phyloP scores from a whole-genome alignment of 2,888 invertebrate species.

The Carpatolechia fugitivella region DNA sequence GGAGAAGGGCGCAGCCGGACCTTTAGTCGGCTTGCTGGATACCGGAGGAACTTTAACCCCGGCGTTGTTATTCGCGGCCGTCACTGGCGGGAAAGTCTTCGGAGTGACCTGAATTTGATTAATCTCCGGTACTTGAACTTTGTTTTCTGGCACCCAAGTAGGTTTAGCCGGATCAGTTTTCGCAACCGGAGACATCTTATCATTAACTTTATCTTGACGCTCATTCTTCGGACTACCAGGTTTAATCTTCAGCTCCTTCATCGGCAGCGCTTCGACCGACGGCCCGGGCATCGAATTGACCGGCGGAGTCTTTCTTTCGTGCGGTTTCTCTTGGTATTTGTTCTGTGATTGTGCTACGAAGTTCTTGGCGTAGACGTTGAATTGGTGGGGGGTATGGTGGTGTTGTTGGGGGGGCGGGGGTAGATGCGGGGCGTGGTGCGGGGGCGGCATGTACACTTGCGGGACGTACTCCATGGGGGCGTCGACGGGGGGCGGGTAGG shows the following conservation, averaged over 20 bases:
- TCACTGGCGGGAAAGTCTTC: slow-evolving; percentile 53
- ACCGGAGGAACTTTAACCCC: slow-evolving; percentile 50
- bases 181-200: slow-evolving; percentile 45
- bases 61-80: slow-evolving; percentile 27
- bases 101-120: slow-evolving; percentile 33
- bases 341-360: slow-evolving; percentile 65
- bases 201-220: slow-evolving; percentile 41
- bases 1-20: slow-evolving; percentile 70
- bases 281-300: slow-evolving; percentile 37
- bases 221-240: slow-evolving; percentile 62
- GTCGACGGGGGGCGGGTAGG: slow-evolving; percentile 63
- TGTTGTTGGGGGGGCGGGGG: slow-evolving; percentile 53
- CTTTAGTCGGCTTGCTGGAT: slow-evolving; percentile 54
- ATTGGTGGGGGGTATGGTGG: slow-evolving; percentile 59
- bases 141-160: slow-evolving; percentile 53
- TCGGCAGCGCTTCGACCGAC: slow-evolving; percentile 56
- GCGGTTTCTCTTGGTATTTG: slow-evolving; percentile 46
- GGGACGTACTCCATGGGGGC: slow-evolving; percentile 61
- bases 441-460: slow-evolving; percentile 54
- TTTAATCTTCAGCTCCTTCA: slow-evolving; percentile 68
- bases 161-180: slow-evolving; percentile 58
- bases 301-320: slow-evolving; percentile 44
- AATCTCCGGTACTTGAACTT: slow-evolving; percentile 40
- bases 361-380: slow-evolving; percentile 75
- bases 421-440: slow-evolving; percentile 52